A percentile compares a stretch with the other conserved stretches of the same genome.
These are phyloP conservation scores for Gryllus bimaculatus DNA, from an alignment of 1,140 invertebrate species.

Conservation along the genomic window DNA sequence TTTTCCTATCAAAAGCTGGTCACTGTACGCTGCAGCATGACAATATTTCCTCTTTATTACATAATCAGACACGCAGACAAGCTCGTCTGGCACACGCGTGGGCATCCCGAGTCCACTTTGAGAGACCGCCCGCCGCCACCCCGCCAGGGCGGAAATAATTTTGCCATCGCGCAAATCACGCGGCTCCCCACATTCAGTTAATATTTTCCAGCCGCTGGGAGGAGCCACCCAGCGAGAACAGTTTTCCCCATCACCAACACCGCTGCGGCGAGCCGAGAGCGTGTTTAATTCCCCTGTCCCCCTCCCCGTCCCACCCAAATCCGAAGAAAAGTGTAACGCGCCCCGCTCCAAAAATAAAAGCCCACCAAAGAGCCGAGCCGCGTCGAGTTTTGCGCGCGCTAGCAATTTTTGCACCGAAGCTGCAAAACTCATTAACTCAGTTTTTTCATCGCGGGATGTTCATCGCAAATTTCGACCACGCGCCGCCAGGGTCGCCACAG, in stretches of 20 bases:
- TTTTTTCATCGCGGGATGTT: background rate
- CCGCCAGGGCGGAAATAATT: background rate
- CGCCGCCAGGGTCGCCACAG: no score
- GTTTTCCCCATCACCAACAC: no score
- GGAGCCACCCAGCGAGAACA: no score
- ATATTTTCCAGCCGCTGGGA: no score
- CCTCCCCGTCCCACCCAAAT: background rate
- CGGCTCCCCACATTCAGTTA: background rate
- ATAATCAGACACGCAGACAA: no score
- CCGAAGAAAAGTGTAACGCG: background rate
- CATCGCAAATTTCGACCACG: background rate
- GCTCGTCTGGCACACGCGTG: no score
- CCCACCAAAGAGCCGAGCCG: background rate
- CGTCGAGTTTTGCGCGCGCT: background rate
- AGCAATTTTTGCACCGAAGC: background rate
- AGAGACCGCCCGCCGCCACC: no score
- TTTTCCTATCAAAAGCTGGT: no score
- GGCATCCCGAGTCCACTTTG: no score
- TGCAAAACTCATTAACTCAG: background rate
- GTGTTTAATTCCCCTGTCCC: background rate
- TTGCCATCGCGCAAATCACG: background rate
- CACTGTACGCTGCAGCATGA: no score
- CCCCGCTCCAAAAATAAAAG: background rate
- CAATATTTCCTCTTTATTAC: no score
- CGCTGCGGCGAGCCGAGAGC: no score